Base-by-base conservation (phyloP, 2,797 vertebrate genomes). In the Acrossocheilus wenchowensis region DNA sequence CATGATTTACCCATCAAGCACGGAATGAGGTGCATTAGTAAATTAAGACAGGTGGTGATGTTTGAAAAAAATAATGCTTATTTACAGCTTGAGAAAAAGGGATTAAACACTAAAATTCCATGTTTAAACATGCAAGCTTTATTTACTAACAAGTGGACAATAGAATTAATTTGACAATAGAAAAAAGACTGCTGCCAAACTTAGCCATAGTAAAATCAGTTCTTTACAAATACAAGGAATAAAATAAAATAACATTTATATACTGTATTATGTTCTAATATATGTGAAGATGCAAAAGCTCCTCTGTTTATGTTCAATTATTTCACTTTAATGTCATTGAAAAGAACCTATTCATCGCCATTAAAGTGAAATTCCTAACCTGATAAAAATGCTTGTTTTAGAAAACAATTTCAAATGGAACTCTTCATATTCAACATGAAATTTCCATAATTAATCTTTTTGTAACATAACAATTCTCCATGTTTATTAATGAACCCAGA, bases 21-120 rank as follows among this genome's bases (percentile, higher is more conserved):
- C 9, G 9, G 30, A 48, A 81, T 52, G n/a, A 21, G 15, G 30
- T 80, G 54, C 86, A 87, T 84, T 85, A 85, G 78, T 77, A 60
- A 81, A 85, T 77, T 48, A 75, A 36, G 77, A 80, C 50, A 81
- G 78, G 71, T 54, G 66, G 74, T 21, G 41, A 73, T 52, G 34
- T 73, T 17, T 71, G n/a, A 72, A 36, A 23, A 62, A 11, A 21
- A 23, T 34, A 71, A 34, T 78, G 83, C 23, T 21, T 64, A 73
- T 60, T 11, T 79, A 3, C 72, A 83, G 72, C 23, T 62, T 1
- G 19, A 64, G 57, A 50, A 60, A 68, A 66, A 43, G 23, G 52
- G 45, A 85, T 78, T 71, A 36, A 78, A 78, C 66, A 15, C 6
- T 50, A 6, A 30, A 79, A 60, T 82, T 69, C 19, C 11, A 36